Conservation (phyloP, 2,888 invertebrate genomes). For the Diaprepes abbreviatus region DNA sequence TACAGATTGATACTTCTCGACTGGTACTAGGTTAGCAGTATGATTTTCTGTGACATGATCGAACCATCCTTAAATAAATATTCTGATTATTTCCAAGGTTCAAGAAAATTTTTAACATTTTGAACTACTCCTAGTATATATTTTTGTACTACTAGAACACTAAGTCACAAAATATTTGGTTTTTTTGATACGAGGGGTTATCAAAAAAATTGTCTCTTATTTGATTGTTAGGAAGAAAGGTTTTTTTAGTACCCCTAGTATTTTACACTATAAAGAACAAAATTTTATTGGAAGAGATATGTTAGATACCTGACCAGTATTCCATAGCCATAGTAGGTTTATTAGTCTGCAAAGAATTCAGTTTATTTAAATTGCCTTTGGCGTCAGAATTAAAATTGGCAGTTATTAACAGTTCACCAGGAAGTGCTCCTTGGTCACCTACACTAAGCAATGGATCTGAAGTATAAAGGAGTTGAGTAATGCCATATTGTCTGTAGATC, state of each 20-base stretch:
- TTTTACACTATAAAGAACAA: too few relatives aligned
- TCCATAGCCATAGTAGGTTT: constrained; percentile 73
- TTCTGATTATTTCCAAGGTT: too few relatives aligned
- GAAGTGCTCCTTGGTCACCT: constrained; percentile 52
- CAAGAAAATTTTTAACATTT: too few relatives aligned
- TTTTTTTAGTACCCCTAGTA: too few relatives aligned
- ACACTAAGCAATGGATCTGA: constrained; percentile 65
- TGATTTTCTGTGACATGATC: constrained; percentile 70
- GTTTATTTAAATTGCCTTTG: constrained; percentile 60
- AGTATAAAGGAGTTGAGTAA: constrained; percentile 69
- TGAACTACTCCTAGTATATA: too few relatives aligned
- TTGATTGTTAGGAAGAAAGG: too few relatives aligned
- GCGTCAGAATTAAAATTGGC: constrained; percentile 69
- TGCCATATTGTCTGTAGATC: constrained; percentile 56
- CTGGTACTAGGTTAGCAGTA: constrained; percentile 39
- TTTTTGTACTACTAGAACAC: too few relatives aligned
- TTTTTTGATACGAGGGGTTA: too few relatives aligned
- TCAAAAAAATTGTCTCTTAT: too few relatives aligned
- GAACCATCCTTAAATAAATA: constrained; percentile 71
- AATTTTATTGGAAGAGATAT: too few relatives aligned
- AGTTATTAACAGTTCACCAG: constrained; percentile 64
- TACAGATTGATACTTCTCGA: constrained; percentile 54
- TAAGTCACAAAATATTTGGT: too few relatives aligned
- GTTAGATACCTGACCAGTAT: constrained; percentile 70
- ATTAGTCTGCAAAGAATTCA: constrained; percentile 68